Evolutionary conservation across 2,888 invertebrate species (phyloP).

Genomic region (Stramonita haemastoma): DNA sequence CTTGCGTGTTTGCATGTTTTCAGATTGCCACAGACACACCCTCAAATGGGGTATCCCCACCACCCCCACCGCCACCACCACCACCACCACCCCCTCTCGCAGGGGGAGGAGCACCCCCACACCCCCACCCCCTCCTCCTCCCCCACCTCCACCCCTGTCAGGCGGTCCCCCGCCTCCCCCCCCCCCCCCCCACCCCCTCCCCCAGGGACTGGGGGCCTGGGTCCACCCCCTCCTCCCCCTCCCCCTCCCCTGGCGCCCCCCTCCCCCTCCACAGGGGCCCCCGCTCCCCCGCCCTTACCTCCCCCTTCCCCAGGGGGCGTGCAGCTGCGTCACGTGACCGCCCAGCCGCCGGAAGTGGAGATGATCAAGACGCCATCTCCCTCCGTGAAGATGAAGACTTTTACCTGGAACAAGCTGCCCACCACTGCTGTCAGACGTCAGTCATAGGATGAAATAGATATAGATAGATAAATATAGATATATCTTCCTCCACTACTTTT

Average conservation of each 20-base stretch:
- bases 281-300: conserved; percentile 50
- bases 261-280: conserved; percentile 52
- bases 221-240: conserved; percentile 48
- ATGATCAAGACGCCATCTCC: conserved; percentile 89
- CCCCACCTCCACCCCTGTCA: conserved; percentile 40
- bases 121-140: conserved; percentile 22
- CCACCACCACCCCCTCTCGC: neutral
- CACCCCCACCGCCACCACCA: neutral
- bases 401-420: conserved; percentile 98
- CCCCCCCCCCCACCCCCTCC: conserved; percentile 51
- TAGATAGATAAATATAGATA: no score
- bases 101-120: neutral
- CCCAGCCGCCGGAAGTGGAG: conserved; percentile 42
- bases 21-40: conserved; percentile 23
- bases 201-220: conserved; percentile 12
- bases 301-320: conserved; percentile 47
- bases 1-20: neutral
- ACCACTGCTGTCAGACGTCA: conserved; percentile 62
- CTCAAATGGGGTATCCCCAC: neutral
- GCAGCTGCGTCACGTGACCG: conserved; percentile 44
- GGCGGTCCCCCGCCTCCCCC: conserved; percentile 35
- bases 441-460: conserved; percentile 37
- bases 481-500: no score
- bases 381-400: conserved; percentile 96
- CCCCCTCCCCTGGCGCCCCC: conserved; percentile 45